A percentile compares a stretch with the other conserved stretches of the same genome.
Conservation (phyloP, 2,888 invertebrate genomes). For the Rhagium mordax region DNA sequence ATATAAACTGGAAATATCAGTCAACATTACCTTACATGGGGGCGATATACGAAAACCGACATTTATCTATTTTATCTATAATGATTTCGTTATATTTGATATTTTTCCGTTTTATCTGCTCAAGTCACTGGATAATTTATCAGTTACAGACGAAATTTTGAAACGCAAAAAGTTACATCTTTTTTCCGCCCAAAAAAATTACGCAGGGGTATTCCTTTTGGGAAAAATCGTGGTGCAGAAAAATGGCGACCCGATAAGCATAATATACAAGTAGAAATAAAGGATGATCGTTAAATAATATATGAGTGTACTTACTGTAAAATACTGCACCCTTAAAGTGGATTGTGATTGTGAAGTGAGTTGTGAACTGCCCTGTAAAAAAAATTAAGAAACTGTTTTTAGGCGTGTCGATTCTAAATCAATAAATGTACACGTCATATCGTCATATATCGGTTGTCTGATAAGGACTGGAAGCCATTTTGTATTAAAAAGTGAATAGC, state of each 20-base stretch:
- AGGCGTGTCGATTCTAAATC: conserved; percentile 17
- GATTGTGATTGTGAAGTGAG: conserved; percentile 3
- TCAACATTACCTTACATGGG: conserved; percentile 31
- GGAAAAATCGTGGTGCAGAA: background rate
- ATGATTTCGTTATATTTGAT: conserved; percentile 45
- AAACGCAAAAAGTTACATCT: conserved; percentile 21
- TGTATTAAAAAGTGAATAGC: background rate
- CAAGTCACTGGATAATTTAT: conserved; percentile 43
- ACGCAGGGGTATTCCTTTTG: background rate
- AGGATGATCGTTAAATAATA: background rate
- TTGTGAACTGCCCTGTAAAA: background rate
- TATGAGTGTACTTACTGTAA: background rate
- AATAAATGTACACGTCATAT: conserved; percentile 30
- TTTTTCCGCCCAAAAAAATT: background rate
- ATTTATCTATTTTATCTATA: conserved; percentile 48
- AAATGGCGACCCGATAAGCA: background rate
- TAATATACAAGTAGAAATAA: background rate
- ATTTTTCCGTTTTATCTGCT: conserved; percentile 45
- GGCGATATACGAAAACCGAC: conserved; percentile 44
- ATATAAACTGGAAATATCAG: conserved; percentile 7
- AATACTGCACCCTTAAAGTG: background rate
- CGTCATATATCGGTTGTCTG: too few relatives aligned
- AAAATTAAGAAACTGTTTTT: background rate
- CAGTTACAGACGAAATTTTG: conserved; percentile 43
- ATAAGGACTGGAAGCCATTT: conserved; percentile 30